These are phyloP conservation scores for Crotophaga sulcirostris DNA, from an alignment of 2,113 vertebrate species.

Conservation along the genomic window DNA sequence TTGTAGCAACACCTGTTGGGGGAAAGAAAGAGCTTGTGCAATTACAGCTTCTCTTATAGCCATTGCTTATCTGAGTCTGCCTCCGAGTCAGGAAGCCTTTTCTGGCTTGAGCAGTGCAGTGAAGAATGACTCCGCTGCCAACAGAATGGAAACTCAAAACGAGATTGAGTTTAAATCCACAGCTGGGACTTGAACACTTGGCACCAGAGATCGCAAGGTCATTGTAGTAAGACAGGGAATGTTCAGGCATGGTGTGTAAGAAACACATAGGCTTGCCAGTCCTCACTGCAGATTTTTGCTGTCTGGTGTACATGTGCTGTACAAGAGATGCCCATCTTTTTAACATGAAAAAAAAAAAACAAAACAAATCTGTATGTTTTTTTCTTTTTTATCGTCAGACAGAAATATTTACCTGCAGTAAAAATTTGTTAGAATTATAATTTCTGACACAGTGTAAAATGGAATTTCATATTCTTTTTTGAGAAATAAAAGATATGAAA, in stretches of 20 bases:
- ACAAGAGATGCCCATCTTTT: background rate
- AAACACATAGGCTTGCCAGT: constrained; percentile 2
- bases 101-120: constrained; percentile 55
- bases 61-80: constrained; percentile 57
- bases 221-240: constrained; percentile 51
- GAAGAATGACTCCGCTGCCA: constrained; percentile 67
- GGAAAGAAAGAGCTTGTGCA: constrained; percentile 60
- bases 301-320: background rate
- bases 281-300: constrained; percentile 20
- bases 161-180: constrained; percentile 76
- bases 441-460: background rate
- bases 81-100: constrained; percentile 37
- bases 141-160: constrained; percentile 71
- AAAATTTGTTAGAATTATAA: background rate
- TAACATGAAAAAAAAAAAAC: background rate
- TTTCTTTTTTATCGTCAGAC: background rate
- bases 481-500: background rate
- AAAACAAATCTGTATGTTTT: background rate
- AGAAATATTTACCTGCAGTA: background rate
- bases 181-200: constrained; percentile 67
- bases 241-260: constrained; percentile 35
- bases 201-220: constrained; percentile 64
- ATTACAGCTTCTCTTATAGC: constrained; percentile 65
- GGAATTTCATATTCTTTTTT: background rate
- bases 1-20: constrained; percentile 48